Base-by-base conservation (phyloP, 2,888 invertebrate genomes). In the Imbricaverruca yamaguchii region DNA sequence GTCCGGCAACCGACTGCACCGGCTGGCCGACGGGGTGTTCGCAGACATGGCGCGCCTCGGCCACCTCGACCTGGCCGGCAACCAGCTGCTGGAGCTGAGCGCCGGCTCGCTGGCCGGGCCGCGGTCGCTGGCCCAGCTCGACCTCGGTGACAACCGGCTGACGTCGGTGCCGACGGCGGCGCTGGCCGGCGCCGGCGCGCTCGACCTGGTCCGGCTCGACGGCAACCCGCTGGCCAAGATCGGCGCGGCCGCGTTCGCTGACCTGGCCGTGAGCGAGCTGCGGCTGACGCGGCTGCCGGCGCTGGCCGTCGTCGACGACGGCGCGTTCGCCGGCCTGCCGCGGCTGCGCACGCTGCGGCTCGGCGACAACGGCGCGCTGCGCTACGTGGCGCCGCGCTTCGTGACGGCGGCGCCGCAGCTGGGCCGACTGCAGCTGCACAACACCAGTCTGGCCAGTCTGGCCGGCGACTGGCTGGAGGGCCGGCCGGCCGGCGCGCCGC, bases 361-460 rank as follows among this genome's bases (percentile, higher is more conserved):
- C 77, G 86, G 87, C 83, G 86, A 87, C 83, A 88, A 88, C 85
- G 85, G 85, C 6, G 84, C 85, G 69, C 85, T 89, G 39, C 84
- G 85, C 55, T 88, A 86, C 83, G 84, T 89, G 23, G 87, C 88
- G 83, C 86, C 87, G 10, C 83, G 86, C 39, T 87, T 88, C 12
- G 87, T 89, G 84, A 83, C 85, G 79, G 85, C 86, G 81, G 85
- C 87, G 59, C 86, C 87, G 9, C 84, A 84, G 65, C 85, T 89
- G 55, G 82, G 83, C 61, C 85, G 85, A 23, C 85, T 89, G 6
- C 85, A 86, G 80, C 84, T 88, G 59, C 87, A 88, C 83, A 87
- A 88, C 84, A 88, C 87, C 83, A 85, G 86, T 79, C 85, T 89
- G 23, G 83, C 84, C 63, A 86, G 87, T n/a, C 82, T 89, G 67